Evolutionary conservation across 2,797 vertebrate species (phyloP), one percentile per base, ranked within the genome.

Genomic region (Sebastes hopkinsi): DNA sequence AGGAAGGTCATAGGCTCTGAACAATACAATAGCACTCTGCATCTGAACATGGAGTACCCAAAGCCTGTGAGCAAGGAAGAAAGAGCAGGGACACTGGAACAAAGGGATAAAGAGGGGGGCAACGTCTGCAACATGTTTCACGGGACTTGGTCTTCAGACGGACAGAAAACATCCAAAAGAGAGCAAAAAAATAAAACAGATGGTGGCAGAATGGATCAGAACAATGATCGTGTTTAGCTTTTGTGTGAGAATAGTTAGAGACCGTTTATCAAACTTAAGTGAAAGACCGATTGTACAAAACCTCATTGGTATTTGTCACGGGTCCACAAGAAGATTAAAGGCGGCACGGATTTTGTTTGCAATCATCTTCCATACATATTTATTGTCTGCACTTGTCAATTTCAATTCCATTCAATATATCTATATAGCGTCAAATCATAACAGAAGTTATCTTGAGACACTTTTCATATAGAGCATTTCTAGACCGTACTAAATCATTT

Each of bases 1-100:
- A 96, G 95, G 96, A 96, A 95, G 93, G 72, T 83, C 84, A 87
- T 71, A 71, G 78, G 68, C 72, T 54, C 84, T 30, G 80, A 95
- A 96, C 95, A 96, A 96, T 95, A 89, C 87, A 77, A 30, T 58
- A n/a, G 82, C 70, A 22, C 75, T 72, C 66, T 73, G 55, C 46
- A 79, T 89, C 75, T 83, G 91, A 91, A 94, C 92, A 91, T 75
- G 72, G 50, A 82, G 82, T 79, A 30, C 72, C 81, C 58, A 59
- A 58, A 66, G 75, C 30, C 52, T 20, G 67, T 29, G 61, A 23
- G 18, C 52, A 50, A 55, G 73, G 83, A 81, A 55, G 80, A 83
- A 83, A 67, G 32, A 80, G 79, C 14, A 68, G 89, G 82, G 80
- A 85, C 80, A 79, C 82, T 80, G 83, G 88, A 81, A 89, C 73